Percentiles rank a stretch among this genome's conserved stretches.
Conservation (phyloP, 2,113 vertebrate genomes). For the Nicator chloris region DNA sequence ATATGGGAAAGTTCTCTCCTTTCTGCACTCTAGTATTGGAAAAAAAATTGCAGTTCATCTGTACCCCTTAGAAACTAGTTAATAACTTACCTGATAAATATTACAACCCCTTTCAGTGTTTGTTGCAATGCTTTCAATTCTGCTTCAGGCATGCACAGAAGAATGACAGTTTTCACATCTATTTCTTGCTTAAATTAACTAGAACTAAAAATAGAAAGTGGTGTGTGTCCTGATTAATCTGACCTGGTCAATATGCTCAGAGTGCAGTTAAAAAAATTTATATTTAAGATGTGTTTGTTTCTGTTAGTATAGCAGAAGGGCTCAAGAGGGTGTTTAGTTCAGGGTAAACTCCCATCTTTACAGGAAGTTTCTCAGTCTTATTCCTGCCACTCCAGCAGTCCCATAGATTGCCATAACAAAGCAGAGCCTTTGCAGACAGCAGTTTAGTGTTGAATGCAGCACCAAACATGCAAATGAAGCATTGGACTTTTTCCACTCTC, state of each 20-base stretch:
- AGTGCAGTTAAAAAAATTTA: not conserved
- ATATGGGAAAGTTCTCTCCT: not conserved
- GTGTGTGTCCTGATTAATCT: not conserved
- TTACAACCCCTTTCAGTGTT: not conserved
- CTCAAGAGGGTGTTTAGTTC: not conserved
- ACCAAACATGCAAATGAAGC: not conserved
- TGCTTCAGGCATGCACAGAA: not conserved
- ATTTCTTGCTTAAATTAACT: not conserved
- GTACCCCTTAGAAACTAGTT: not conserved
- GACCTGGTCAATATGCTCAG: not conserved
- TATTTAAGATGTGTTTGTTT: not conserved
- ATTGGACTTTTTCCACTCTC: accelerated
- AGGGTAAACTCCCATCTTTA: not conserved
- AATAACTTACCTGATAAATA: not conserved
- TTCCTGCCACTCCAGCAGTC: not conserved
- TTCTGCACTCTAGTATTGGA: not conserved
- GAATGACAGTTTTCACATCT: not conserved
- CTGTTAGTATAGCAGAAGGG: not conserved
- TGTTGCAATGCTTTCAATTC: not conserved
- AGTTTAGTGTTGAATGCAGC: not conserved
- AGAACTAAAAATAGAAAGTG: not conserved
- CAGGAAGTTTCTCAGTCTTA: not conserved
- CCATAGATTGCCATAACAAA: not conserved
- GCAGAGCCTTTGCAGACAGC: not conserved
- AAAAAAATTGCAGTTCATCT: not conserved